Conservation (phyloP, 2,113 vertebrate species). For the Cyrtonyx montezumae region DNA sequence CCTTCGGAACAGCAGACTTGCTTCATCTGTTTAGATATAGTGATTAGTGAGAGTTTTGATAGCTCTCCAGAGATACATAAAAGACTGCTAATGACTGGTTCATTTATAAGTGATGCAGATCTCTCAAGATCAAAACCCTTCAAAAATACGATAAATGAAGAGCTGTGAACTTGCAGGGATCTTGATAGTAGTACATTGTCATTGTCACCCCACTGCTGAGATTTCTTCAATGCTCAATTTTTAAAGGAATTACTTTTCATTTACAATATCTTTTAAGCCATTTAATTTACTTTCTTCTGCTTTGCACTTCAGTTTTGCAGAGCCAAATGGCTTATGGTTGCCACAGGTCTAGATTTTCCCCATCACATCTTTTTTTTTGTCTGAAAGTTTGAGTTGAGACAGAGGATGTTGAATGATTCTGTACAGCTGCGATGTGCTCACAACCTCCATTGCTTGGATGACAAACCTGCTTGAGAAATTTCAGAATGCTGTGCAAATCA, state of each 20-base stretch:
- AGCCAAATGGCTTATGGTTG: background rate
- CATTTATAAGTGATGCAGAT: conserved; percentile 72
- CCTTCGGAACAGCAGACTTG: conserved; percentile 15
- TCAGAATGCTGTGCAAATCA: background rate
- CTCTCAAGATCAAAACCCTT: conserved; percentile 57
- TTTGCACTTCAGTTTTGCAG: background rate
- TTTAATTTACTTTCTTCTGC: conserved; percentile 7
- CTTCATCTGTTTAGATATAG: conserved; percentile 51
- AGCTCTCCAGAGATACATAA: conserved; percentile 53
- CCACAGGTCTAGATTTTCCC: background rate
- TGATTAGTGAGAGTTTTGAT: conserved; percentile 57
- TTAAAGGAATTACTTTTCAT: background rate
- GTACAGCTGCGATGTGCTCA: background rate
- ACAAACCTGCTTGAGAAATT: background rate
- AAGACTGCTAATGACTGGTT: conserved; percentile 64
- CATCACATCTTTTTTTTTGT: background rate
- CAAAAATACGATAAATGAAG: conserved; percentile 18
- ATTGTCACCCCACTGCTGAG: background rate
- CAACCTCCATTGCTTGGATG: background rate
- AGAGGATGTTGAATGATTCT: background rate
- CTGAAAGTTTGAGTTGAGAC: background rate
- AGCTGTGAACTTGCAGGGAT: conserved; percentile 2
- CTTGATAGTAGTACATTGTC: background rate
- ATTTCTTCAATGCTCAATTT: background rate
- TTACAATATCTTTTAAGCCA: background rate